Evolutionary conservation across 1,140 invertebrate species (phyloP), one percentile per base, ranked within the genome.

Genomic region (Cyclina sinensis): DNA sequence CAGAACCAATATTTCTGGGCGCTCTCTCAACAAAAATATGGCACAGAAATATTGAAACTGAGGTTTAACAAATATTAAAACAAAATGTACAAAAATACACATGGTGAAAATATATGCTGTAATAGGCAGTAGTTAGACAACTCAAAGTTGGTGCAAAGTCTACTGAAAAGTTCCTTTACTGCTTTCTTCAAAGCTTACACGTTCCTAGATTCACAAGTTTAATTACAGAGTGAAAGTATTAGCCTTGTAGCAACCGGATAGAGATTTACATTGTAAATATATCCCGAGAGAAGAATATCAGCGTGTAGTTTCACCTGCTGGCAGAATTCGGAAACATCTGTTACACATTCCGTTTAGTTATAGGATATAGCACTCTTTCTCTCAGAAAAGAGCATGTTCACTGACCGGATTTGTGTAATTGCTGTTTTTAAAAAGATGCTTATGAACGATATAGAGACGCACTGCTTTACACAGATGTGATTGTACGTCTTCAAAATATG

Each of bases 221-320:
- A 81, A 81, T 81, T 57, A n/a, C n/a, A 48, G 79, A 81, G 32
- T 57, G 79, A 57, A 65, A 81, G 35, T 65, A 62, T 62, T 59
- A 59, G 35, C 54, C 59, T 62, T 81, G 35, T 78, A 9, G 46
- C 43, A 78, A 51, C 74, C 30, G 74, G 74, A 78, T 54, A 35
- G 59, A 73, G 65, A 46, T 51, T 70, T 84, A 48, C 81, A 70
- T 24, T 39, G 46, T 84, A 84, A 70, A 84, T 51, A 84, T 51
- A 68, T 84, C 54, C 54, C 39, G 24, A 24, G 39, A 35, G 46
- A 51, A 84, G 81, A 57, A 46, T 68, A 84, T 65, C 65, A 51
- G 30, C 81, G 46, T 73, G 81, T 84, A 84, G n/a, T 37, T 84
- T 84, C 81, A 84, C 81, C 81, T 84, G 81, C 81, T 68, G 81